Percentiles rank a stretch among this genome's conserved stretches.
phyloP scores from a whole-genome alignment of 2,888 invertebrate species.

The Cataglyphis altisquamis region DNA sequence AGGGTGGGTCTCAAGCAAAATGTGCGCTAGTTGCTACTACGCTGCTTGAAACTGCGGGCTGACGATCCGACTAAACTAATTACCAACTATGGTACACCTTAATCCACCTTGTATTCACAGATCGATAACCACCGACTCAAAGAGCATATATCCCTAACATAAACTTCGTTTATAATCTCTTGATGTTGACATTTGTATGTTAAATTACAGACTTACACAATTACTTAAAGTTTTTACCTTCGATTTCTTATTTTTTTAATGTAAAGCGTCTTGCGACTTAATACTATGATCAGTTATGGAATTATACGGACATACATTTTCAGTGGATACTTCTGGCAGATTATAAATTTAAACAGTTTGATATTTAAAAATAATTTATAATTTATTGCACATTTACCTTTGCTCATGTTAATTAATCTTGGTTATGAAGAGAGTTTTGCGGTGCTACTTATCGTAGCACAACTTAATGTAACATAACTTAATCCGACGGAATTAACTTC shows the following conservation, averaged over 20 bases:
- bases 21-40: constrained; percentile 56
- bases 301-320: not conserved
- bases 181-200: constrained; percentile 15
- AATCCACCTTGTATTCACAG: constrained; percentile 58
- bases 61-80: constrained; percentile 68
- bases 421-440: not conserved
- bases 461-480: constrained; percentile 4
- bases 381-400: not conserved
- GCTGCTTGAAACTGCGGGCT: constrained; percentile 56
- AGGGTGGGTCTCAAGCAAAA: constrained; percentile 59
- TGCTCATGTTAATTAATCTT: not conserved
- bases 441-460: constrained; percentile 1
- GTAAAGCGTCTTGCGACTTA: not conserved
- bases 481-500: not conserved
- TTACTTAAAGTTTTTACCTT: not conserved
- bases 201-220: constrained; percentile 9
- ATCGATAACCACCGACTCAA: constrained; percentile 58
- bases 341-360: not conserved
- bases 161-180: constrained; percentile 35
- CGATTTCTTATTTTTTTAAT: not conserved
- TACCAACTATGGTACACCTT: constrained; percentile 60
- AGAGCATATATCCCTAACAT: constrained; percentile 48
- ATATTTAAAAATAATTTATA: not conserved
- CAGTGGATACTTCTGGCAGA: not conserved
- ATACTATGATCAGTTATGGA: not conserved